Evolutionary conservation across 2,113 vertebrate species (phyloP).

Genomic region (Onychorhynchus coronatus): DNA sequence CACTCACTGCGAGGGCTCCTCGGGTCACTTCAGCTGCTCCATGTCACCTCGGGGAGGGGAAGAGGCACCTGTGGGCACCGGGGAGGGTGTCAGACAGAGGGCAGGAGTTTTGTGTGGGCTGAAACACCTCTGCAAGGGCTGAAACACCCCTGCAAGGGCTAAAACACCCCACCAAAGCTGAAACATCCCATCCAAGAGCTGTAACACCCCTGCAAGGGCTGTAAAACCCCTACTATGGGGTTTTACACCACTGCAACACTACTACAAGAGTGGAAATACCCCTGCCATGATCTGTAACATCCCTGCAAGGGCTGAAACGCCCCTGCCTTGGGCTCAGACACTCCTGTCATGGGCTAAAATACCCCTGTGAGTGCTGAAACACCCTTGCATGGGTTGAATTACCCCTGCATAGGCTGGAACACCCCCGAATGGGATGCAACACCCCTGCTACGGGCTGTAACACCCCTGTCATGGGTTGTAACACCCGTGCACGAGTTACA

Average conservation of each 20-base stretch:
- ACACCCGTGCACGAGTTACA: accelerated
- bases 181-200: accelerated
- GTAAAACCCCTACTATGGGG: no score
- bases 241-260: no score
- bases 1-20: constrained; percentile 18
- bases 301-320: accelerated
- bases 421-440: no score
- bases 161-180: accelerated
- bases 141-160: accelerated
- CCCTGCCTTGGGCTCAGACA: accelerated
- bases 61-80: neutral
- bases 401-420: neutral
- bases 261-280: neutral
- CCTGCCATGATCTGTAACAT: neutral
- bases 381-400: accelerated
- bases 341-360: accelerated
- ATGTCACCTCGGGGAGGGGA: constrained; percentile 2
- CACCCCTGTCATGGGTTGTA: accelerated
- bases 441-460: accelerated
- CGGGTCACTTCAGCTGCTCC: constrained; percentile 49
- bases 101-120: neutral
- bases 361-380: accelerated
- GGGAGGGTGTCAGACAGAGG: accelerated
- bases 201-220: accelerated
- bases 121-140: accelerated